Conservation (phyloP, 2,797 vertebrate species). For the Netta rufina region DNA sequence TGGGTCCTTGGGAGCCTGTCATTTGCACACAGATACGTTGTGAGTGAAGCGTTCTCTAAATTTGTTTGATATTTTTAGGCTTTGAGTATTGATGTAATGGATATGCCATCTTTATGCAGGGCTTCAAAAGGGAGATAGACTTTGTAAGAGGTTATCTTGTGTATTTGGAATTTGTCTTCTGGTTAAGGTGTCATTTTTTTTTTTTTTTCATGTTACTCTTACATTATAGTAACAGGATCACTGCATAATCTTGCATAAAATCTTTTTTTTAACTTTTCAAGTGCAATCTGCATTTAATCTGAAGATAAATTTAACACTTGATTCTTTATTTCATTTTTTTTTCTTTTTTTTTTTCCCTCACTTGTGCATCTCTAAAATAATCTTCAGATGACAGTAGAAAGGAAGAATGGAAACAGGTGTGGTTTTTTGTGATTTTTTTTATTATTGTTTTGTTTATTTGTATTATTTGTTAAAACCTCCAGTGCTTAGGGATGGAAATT, state of each 20-base stretch:
- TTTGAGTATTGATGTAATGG: neutral
- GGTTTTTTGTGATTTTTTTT: neutral
- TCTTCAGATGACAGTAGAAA: neutral
- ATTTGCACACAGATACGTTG: neutral
- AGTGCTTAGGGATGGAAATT: neutral
- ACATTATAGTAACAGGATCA: neutral
- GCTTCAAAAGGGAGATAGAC: neutral
- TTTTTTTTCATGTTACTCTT: neutral
- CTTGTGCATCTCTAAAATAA: neutral
- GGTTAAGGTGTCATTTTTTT: neutral
- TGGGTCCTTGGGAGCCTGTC: neutral
- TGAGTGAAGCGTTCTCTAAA: neutral
- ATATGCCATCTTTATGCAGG: neutral
- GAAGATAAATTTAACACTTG: neutral
- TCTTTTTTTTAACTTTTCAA: neutral
- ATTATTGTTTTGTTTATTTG: too few relatives aligned
- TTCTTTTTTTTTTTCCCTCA: neutral
- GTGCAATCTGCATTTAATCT: neutral
- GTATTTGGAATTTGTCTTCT: neutral
- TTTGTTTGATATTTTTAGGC: neutral
- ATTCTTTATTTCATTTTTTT: neutral
- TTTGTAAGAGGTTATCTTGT: fast-evolving
- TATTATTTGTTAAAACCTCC: neutral
- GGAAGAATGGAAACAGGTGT: neutral
- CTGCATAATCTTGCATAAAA: neutral